Evolutionary conservation across 2,113 vertebrate species (phyloP).

Genomic region (Melanostigma gelatinosum): DNA sequence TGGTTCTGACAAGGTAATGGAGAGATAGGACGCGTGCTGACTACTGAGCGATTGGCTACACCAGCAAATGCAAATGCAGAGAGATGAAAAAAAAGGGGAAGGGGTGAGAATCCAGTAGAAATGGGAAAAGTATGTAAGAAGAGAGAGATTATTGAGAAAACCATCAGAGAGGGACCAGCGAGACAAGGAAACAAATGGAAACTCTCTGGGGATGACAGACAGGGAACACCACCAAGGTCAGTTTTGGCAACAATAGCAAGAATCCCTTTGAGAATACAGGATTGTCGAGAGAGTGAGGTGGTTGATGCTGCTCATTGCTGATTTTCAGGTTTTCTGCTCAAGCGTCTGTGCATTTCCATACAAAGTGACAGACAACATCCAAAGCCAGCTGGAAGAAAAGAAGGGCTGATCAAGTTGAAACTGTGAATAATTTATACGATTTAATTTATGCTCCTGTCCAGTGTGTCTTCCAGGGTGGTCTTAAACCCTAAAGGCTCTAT

Average conservation of each 20-base stretch:
- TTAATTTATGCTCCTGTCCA: conserved; percentile 52
- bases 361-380: conserved; percentile 54
- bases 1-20: conserved; percentile 64
- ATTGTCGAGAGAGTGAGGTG: conserved; percentile 40
- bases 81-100: conserved; percentile 7
- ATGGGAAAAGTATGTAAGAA: not conserved
- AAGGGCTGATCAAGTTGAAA: conserved; percentile 41
- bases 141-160: conserved; percentile 3
- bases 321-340: conserved; percentile 70
- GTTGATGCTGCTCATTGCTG: conserved; percentile 70
- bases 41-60: conserved; percentile 46
- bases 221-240: conserved; percentile 68
- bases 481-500: conserved; percentile 20
- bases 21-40: conserved; percentile 55
- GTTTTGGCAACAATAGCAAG: conserved; percentile 54
- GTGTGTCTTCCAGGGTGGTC: conserved; percentile 21
- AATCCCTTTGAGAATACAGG: conserved; percentile 40
- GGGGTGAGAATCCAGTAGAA: not conserved
- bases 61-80: conserved; percentile 32
- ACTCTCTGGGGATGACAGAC: conserved; percentile 48
- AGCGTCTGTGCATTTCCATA: conserved; percentile 59
- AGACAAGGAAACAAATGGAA: conserved; percentile 14
- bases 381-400: conserved; percentile 40
- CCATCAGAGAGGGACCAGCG: not conserved
- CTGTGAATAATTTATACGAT: conserved; percentile 52